phyloP scores from a whole-genome alignment of 2,113 vertebrate genomes.

The Odocoileus virginianus region DNA sequence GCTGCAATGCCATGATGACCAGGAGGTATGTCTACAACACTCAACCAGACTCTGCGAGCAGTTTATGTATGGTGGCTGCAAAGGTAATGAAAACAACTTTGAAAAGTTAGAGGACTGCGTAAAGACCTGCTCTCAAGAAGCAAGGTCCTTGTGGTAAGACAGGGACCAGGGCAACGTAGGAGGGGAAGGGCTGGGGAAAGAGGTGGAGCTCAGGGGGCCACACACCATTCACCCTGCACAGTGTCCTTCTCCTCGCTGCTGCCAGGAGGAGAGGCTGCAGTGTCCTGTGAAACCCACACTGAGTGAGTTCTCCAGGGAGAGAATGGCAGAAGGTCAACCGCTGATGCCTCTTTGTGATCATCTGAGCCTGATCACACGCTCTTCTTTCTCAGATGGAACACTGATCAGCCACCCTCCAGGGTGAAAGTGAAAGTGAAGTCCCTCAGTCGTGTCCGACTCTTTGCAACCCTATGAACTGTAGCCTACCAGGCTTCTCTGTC shows the following conservation, averaged over 20 bases:
- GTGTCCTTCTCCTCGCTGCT: neutral
- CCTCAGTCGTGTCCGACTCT: no score
- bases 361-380: no score
- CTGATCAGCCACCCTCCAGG: no score
- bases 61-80: neutral
- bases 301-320: no score
- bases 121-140: neutral
- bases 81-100: neutral
- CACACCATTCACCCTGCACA: no score
- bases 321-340: no score
- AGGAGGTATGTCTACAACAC: neutral
- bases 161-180: fast-evolving
- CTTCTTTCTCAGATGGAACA: no score
- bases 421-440: no score
- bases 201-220: neutral
- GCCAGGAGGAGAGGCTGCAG: neutral
- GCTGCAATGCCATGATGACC: neutral
- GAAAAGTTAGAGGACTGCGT: neutral
- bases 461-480: no score
- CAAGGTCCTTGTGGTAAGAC: fast-evolving
- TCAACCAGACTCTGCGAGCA: neutral
- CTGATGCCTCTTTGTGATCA: no score
- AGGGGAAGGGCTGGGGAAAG: neutral
- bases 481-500: no score
- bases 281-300: neutral